Conservation (phyloP, 2,888 invertebrate genomes). For the Drosophila falleni region DNA sequence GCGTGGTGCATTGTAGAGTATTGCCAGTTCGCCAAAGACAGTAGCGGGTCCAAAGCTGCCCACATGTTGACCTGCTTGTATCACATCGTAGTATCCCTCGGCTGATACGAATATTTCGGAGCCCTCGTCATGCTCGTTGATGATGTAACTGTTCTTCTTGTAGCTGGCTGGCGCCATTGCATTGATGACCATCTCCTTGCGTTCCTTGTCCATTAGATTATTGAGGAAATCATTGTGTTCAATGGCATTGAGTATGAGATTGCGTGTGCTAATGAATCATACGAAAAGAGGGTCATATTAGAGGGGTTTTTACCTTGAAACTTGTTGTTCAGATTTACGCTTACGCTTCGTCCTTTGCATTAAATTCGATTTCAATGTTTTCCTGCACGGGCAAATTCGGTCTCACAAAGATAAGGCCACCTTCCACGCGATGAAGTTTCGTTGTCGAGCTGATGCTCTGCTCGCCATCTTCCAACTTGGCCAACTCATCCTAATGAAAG, state of each 20-base stretch:
- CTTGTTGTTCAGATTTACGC: slow-evolving; percentile 58
- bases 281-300: neutral
- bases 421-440: slow-evolving; percentile 84
- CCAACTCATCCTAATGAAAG: slow-evolving; percentile 28
- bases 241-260: slow-evolving; percentile 90
- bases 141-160: slow-evolving; percentile 89
- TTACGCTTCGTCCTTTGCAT: slow-evolving; percentile 87
- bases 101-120: slow-evolving; percentile 95
- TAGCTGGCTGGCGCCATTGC: slow-evolving; percentile 92
- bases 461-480: slow-evolving; percentile 56
- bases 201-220: slow-evolving; percentile 90
- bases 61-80: slow-evolving; percentile 91
- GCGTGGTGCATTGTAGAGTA: slow-evolving; percentile 96
- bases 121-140: slow-evolving; percentile 93
- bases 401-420: slow-evolving; percentile 87
- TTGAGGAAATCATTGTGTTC: slow-evolving; percentile 93
- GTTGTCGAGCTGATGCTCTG: slow-evolving; percentile 38
- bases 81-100: slow-evolving; percentile 94
- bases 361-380: slow-evolving; percentile 86
- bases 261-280: slow-evolving; percentile 86
- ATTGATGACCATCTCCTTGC: slow-evolving; percentile 91
- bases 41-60: slow-evolving; percentile 93
- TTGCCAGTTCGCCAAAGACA: slow-evolving; percentile 96
- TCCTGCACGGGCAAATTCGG: slow-evolving; percentile 85
- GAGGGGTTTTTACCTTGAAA: slow-evolving; percentile 17